Conservation (phyloP, 2,888 invertebrate species). For the Bombylius discolor region DNA sequence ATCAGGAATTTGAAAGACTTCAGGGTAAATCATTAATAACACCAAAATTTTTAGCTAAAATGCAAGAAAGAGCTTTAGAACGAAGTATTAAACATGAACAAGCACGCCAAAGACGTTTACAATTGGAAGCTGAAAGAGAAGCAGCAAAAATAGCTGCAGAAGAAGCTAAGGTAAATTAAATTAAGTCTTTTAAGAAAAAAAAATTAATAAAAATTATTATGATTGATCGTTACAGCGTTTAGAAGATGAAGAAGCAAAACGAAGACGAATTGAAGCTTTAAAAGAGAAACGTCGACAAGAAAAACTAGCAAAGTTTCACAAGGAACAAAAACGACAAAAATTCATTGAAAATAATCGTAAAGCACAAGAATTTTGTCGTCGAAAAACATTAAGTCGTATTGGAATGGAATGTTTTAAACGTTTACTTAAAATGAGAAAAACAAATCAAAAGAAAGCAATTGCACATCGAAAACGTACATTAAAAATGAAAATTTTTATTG, state of each 20-base stretch:
- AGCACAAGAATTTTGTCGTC: conserved; percentile 36
- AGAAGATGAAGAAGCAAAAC: conserved; percentile 48
- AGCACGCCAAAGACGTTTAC: conserved; percentile 32
- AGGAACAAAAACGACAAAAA: conserved; percentile 41
- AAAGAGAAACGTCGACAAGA: conserved; percentile 47
- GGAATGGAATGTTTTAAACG: conserved; percentile 32
- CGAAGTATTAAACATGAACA: conserved; percentile 39
- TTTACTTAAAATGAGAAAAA: conserved; percentile 27
- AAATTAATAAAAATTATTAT: neutral
- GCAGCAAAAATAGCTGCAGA: conserved; percentile 31
- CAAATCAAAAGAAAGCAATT: conserved; percentile 37
- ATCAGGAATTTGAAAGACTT: conserved; percentile 25
- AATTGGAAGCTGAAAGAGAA: conserved; percentile 33
- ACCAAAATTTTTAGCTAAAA: conserved; percentile 55
- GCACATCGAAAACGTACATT: conserved; percentile 38
- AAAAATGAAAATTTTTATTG: conserved; percentile 39
- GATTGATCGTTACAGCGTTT: conserved; percentile 20
- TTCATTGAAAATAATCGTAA: conserved; percentile 35
- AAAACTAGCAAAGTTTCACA: conserved; percentile 46
- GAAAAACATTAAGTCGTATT: conserved; percentile 25
- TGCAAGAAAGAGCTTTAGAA: conserved; percentile 59
- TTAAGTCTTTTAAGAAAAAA: neutral
- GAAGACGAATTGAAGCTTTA: conserved; percentile 44
- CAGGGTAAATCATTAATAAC: conserved; percentile 35
- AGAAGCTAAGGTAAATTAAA: conserved; percentile 32